Evolutionary conservation across 2,888 invertebrate genomes (phyloP), one percentile per base, ranked within the genome.

Genomic region (Dromius quadrimaculatus): DNA sequence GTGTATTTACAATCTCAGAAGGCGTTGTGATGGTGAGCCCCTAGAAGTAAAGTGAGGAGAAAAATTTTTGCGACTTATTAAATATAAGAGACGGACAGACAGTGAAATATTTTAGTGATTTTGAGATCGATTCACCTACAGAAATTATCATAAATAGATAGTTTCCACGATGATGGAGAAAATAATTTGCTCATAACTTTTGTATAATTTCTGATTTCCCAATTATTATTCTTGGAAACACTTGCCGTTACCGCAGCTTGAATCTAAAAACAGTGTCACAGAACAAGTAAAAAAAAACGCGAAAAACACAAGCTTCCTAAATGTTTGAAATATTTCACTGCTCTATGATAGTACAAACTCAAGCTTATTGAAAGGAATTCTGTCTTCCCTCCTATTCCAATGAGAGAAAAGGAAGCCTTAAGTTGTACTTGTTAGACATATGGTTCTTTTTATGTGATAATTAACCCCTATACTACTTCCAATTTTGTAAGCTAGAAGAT

Each of bases 221-320:
- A 23, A 54, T 54, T 54, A 54, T 54, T 54, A 54, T 54, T 54
- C 50, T 54, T 54, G 50, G 50, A 54, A 54, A 28, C 50, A 54
- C 50, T 54, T 54, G 28, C 3, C 23, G 23, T 54, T 54, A 54
- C 50, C 23, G 50, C 50, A 54, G 15, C 50, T 54, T 23, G 28
- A 28, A 54, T 54, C 50, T 54, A 54, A 54, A 54, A 54, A 54
- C 50, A 54, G 50, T 28, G 50, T 54, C 50, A 54, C 13, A 15
- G 28, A 28, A 28, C 28, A 54, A 15, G 23, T 11, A 23, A 17
- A 54, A 54, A 47, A 54, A 50, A 50, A 23, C 6, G 6, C n/a
- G n/a, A 50, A 23, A 54, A 54, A 54, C 50, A 8, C 23, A 5
- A 54, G 50, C 50, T 54, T 54, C 50, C 50, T 54, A 54, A 54